A percentile compares a stretch with the other conserved stretches of the same genome.
These are phyloP conservation scores for Hyposoter didymator DNA, from an alignment of 2,888 invertebrate genomes.

Conservation along the genomic window DNA sequence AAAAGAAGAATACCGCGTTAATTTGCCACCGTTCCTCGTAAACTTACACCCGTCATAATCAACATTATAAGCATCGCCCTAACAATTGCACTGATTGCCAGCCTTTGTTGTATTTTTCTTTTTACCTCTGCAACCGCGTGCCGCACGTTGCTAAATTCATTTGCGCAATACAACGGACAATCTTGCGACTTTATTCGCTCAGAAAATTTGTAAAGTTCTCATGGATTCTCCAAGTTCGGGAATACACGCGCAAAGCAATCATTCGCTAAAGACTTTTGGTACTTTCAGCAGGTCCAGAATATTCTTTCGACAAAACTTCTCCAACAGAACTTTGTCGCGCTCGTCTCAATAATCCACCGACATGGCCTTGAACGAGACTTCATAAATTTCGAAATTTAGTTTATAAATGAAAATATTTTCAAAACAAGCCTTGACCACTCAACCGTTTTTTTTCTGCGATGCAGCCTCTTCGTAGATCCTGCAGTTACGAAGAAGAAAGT, in stretches of 20 bases:
- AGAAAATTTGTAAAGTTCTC: not conserved
- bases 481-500: not conserved
- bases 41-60: conserved; percentile 10
- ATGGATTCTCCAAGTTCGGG: not conserved
- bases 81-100: conserved; percentile 18
- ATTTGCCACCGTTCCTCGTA: conserved; percentile 58
- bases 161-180: not conserved
- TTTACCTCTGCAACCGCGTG: not conserved
- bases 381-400: not conserved
- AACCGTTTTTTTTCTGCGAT: not conserved
- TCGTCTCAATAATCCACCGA: not conserved
- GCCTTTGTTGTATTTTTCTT: conserved; percentile 2
- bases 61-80: not conserved
- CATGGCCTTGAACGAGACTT: not conserved
- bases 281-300: not conserved
- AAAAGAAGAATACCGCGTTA: conserved; percentile 55
- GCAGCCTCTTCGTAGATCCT: no score
- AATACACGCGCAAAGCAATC: not conserved
- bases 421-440: not conserved
- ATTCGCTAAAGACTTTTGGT: not conserved
- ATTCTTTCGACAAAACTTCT: not conserved
- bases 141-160: not conserved
- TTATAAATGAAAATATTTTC: not conserved
- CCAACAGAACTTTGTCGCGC: not conserved
- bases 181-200: not conserved